Base-by-base conservation (phyloP, 2,113 vertebrate genomes). In the Malurus melanocephalus region DNA sequence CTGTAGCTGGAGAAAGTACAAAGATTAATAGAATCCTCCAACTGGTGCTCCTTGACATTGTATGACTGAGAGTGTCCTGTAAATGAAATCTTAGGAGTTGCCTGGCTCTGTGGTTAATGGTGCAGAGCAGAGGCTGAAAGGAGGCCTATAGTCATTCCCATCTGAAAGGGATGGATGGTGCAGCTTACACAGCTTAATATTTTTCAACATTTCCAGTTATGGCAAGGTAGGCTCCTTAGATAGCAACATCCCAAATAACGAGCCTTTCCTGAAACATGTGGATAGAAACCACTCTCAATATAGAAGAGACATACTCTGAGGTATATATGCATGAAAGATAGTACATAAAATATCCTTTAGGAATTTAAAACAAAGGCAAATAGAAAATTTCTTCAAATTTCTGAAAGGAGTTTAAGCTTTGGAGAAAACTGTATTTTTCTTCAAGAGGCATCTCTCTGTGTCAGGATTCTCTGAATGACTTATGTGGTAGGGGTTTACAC, bases 401-500 rank as follows among this genome's bases (percentile, higher is more conserved):
- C 55, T 57, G 23, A 46, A 72, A 57, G 6, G 2, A 7, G 62
- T 94, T 81, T 69, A 62, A 65, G 62, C 35, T 79, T 57, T 0
- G 3, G 52, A 66, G 27, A 85, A 85, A 82, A 68, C 16, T 5
- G 48, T 32, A 22, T 42, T 87, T 69, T 91, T 64, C 21, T 72
- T 38, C 3, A 2, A 61, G 17, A 61, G 17, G 11, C 27, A 9
- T 45, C 16, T 86, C 9, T 74, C 62, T 64, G 4, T 40, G 38
- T 61, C 18, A 43, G 11, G 16, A 65, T 76, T 45, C 35, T 71
- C 71, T 43, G 32, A 78, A 35, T 64, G 38, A 74, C 6, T 82
- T 57, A 26, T 1, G 6, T 35, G 23, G 9, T 64, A 23, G 12
- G 27, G 19, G 56, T 61, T 67, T 45, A 46, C 0, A 0, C 10